phyloP scores from a whole-genome alignment of 2,113 vertebrate genomes.

The Cyphomyrus discorhynchus region DNA sequence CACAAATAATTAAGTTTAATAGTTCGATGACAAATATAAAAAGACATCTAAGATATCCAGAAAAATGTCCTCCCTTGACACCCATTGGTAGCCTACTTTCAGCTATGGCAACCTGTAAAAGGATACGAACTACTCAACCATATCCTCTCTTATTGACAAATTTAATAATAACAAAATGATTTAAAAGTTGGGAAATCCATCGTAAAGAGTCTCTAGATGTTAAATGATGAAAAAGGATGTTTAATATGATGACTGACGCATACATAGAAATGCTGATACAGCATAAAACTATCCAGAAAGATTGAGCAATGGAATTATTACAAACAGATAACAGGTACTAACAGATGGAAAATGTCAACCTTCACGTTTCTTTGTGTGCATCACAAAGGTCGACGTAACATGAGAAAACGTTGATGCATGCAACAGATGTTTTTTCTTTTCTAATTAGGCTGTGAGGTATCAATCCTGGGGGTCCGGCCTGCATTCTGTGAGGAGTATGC shows the following conservation, averaged over 20 bases:
- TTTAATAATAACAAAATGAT: not conserved
- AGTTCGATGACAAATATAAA: not conserved
- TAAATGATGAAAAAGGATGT: not conserved
- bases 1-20: not conserved
- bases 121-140: not conserved
- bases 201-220: not conserved
- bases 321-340: not conserved
- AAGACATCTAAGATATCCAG: not conserved
- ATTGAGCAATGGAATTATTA: not conserved
- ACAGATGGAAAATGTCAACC: not conserved
- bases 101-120: not conserved
- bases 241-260: not conserved
- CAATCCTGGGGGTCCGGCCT: constrained; percentile 79
- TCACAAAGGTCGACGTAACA: not conserved
- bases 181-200: not conserved
- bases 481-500: constrained; percentile 79
- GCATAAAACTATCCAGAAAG: not conserved
- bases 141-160: too few species aligned
- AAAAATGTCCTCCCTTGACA: not conserved
- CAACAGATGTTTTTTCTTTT: constrained; percentile 18
- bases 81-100: not conserved
- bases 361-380: not conserved
- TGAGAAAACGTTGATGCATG: not conserved
- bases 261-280: not conserved
- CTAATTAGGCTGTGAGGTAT: constrained; percentile 79